Evolutionary conservation across 2,888 invertebrate genomes (phyloP).

Genomic region (Drosophila buzzatii): DNA sequence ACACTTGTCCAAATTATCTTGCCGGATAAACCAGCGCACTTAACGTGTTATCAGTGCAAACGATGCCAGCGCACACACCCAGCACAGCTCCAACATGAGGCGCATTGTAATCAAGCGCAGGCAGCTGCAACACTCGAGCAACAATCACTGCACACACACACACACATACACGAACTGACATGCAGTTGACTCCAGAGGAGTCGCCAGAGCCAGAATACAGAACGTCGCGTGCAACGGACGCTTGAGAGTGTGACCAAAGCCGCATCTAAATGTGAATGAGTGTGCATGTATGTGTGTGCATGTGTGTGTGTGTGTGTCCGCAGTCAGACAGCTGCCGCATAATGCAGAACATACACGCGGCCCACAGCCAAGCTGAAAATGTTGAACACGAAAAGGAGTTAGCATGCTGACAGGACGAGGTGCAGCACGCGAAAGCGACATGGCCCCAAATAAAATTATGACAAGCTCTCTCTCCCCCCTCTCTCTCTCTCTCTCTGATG

Average conservation of each 20-base stretch:
- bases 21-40: constrained; percentile 78
- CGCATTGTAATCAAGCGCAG: constrained; percentile 79
- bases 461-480: constrained; percentile 49
- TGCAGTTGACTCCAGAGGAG: constrained; percentile 76
- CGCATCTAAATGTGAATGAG: constrained; percentile 37
- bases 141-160: constrained; percentile 29
- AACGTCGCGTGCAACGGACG: constrained; percentile 67
- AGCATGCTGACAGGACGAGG: constrained; percentile 71
- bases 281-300: constrained; percentile 6
- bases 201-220: constrained; percentile 14
- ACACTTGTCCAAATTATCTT: constrained; percentile 82
- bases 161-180: constrained; percentile 47
- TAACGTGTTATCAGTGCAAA: constrained; percentile 78
- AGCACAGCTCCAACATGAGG: constrained; percentile 47
- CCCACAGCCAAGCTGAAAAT: constrained; percentile 71
- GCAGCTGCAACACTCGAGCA: constrained; percentile 57
- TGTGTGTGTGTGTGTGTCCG: constrained; percentile 44
- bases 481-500: constrained; percentile 54
- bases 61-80: constrained; percentile 54
- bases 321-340: constrained; percentile 73
- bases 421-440: constrained; percentile 28
- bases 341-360: constrained; percentile 51
- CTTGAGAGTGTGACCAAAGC: constrained; percentile 70
- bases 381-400: constrained; percentile 81
- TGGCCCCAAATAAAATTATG: constrained; percentile 67